Evolutionary conservation across 2,888 invertebrate species (phyloP).

Genomic region (Prosapia bicincta): DNA sequence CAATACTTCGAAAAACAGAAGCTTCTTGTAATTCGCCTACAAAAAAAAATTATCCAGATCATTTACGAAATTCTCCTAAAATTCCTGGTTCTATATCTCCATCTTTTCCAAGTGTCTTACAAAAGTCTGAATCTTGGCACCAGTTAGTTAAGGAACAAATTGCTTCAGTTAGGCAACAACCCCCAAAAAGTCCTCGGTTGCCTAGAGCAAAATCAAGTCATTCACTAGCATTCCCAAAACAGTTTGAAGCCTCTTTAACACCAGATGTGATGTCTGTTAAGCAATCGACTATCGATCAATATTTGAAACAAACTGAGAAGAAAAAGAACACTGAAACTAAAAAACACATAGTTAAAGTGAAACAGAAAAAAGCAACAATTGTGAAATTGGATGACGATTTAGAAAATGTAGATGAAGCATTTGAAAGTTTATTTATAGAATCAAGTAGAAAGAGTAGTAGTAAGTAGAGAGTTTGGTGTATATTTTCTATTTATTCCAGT

Average conservation of each 20-base stretch:
- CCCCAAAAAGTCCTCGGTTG: constrained; percentile 37
- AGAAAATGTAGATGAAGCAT: constrained; percentile 77
- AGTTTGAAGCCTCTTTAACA: constrained; percentile 74
- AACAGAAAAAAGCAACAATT: constrained; percentile 43
- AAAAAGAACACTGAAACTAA: constrained; percentile 18
- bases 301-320: constrained; percentile 49
- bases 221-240: constrained; percentile 68
- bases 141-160: constrained; percentile 55
- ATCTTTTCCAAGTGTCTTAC: constrained; percentile 45
- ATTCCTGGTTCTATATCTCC: constrained; percentile 29
- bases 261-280: constrained; percentile 66
- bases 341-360: constrained; percentile 40
- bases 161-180: constrained; percentile 41
- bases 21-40: not conserved
- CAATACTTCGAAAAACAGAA: not conserved
- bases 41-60: not conserved
- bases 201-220: constrained; percentile 70
- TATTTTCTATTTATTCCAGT: not conserved
- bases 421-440: constrained; percentile 70
- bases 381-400: constrained; percentile 45
- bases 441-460: constrained; percentile 33
- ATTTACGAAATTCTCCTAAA: not conserved
- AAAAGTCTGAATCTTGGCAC: constrained; percentile 79
- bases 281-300: constrained; percentile 69
- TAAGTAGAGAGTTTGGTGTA: constrained; percentile 25